Conservation (phyloP, 2,113 vertebrate genomes). For the Ploceus nigricollis region DNA sequence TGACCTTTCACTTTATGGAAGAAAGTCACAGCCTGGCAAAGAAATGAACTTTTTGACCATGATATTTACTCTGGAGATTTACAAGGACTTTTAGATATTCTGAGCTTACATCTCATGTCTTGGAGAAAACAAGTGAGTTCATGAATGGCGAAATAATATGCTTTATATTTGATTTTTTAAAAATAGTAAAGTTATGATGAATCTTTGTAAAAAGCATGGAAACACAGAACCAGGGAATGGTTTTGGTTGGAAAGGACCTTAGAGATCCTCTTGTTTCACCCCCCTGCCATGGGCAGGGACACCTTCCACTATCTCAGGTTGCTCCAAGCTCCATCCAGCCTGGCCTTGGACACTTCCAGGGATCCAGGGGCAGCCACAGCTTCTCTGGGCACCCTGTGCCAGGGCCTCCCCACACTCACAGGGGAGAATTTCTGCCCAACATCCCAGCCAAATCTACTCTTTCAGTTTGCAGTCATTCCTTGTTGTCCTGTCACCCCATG, state of each 20-base stretch:
- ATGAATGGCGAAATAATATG: not conserved
- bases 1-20: not conserved
- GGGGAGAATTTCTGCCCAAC: not conserved
- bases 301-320: accelerated
- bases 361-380: not conserved
- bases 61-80: conserved; percentile 6
- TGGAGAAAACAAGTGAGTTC: not conserved
- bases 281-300: not conserved
- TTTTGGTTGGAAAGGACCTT: not conserved
- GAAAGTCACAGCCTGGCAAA: not conserved
- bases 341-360: not conserved
- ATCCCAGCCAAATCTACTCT: not conserved
- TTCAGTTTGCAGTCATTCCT: not conserved
- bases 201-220: not conserved
- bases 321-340: accelerated
- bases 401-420: accelerated
- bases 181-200: not conserved
- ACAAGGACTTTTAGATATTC: not conserved
- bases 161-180: not conserved
- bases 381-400: not conserved
- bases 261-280: accelerated
- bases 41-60: not conserved
- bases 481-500: not conserved
- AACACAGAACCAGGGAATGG: accelerated
- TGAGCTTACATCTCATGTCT: not conserved